Evolutionary conservation across 2,888 invertebrate species (phyloP), one percentile per base, ranked within the genome.

Genomic region (Archaeoteleia sp.): DNA sequence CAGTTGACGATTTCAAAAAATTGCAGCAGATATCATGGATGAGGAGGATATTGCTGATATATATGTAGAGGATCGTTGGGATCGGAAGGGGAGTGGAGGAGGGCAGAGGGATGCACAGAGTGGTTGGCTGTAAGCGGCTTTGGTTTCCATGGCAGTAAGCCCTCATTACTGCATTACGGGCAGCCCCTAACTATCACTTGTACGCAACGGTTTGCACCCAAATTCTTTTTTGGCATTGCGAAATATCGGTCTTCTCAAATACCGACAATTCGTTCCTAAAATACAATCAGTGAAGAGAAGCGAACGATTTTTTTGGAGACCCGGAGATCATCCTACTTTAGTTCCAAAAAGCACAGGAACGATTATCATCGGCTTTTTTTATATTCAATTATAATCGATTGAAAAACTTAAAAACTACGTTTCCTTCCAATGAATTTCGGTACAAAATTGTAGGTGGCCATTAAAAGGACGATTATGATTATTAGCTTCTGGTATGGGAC

Each of bases 61-160:
- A 42, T 72, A 77, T n/a, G n/a, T 76, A 76, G 70, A 58, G 69
- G 70, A 74, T 74, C 63, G 54, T 67, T 55, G 70, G 65, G 58
- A 35, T 34, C 37, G 51, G 65, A 45, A 54, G 65, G 34, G 35
- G 23, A 68, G 25, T 53, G 53, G 5, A 20, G 48, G 58, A 34
- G 39, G 45, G 53, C 32, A 43, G 70, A 63, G 73, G 67, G 74
- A 70, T 62, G 70, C 73, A 69, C 72, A 74, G 83, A 84, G 83
- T 80, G 84, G 84, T 82, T 79, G 84, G 80, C 80, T 80, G 78
- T 85, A 85, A 85, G 84, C 85, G 81, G 85, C 83, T 85, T 85
- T 84, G 83, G 85, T 85, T 85, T 83, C 85, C 85, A 85, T 85
- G 85, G 85, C 84, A 85, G 85, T 84, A 85, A 85, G 83, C 83